Percentiles rank a stretch among this genome's conserved stretches.
phyloP scores from a whole-genome alignment of 2,888 invertebrate species.

The Gymnoscelis rufifasciata region DNA sequence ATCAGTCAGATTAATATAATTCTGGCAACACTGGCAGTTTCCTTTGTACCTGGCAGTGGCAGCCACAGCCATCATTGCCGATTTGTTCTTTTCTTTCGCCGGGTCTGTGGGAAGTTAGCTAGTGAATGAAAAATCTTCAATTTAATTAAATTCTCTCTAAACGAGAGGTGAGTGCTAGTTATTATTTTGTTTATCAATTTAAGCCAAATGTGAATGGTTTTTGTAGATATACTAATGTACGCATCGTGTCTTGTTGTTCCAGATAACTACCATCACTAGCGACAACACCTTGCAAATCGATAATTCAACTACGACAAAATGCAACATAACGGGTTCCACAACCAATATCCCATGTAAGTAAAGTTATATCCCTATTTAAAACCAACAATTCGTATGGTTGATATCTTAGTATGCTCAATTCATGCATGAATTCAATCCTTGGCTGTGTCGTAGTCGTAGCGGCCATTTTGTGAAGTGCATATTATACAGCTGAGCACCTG shows the following conservation, averaged over 20 bases:
- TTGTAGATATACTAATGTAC: not conserved
- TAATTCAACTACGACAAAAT: constrained; percentile 46
- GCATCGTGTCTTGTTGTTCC: constrained; percentile 41
- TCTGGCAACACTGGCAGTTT: constrained; percentile 2
- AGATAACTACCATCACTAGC: constrained; percentile 66
- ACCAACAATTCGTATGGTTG: not conserved
- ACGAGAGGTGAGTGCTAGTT: constrained; percentile 63
- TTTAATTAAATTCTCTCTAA: constrained; percentile 68
- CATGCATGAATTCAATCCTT: constrained; percentile 25
- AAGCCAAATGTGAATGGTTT: not conserved
- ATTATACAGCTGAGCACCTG: constrained; percentile 58
- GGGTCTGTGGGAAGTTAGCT: constrained; percentile 64
- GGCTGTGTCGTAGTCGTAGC: constrained; percentile 42
- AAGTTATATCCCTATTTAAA: not conserved
- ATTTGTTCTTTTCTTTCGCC: constrained; percentile 83
- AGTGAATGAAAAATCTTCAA: constrained; percentile 61
- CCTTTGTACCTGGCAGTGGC: constrained; percentile 26
- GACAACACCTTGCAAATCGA: constrained; percentile 52
- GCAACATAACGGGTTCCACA: constrained; percentile 77
- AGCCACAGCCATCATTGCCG: constrained; percentile 76
- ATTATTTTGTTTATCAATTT: not conserved
- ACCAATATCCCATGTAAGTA: constrained; percentile 73
- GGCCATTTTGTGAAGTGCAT: constrained; percentile 76
- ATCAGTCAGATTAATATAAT: no score
- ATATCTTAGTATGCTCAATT: constrained; percentile 1